phyloP scores from a whole-genome alignment of 2,113 vertebrate genomes.

The Geococcyx californianus region DNA sequence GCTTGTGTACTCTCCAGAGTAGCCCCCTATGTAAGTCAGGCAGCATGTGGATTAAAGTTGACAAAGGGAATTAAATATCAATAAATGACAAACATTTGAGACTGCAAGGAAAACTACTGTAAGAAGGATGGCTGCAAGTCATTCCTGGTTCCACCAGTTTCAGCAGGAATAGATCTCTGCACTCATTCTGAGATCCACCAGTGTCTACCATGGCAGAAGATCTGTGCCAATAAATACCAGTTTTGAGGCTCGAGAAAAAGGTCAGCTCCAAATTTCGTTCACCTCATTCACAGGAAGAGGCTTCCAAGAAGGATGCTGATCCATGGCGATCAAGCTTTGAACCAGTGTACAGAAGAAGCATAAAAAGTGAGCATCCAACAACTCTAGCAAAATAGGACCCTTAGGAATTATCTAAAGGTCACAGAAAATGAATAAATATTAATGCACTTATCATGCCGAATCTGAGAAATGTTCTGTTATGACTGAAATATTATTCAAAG shows the following conservation, averaged over 20 bases:
- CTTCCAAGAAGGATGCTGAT: background rate
- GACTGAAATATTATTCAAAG: constrained; percentile 80
- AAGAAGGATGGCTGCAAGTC: background rate
- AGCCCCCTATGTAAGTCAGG: background rate
- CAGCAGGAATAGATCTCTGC: background rate
- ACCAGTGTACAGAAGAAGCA: background rate
- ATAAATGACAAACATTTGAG: background rate
- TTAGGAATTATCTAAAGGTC: constrained; percentile 76
- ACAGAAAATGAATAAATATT: constrained; percentile 78
- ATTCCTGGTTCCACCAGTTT: background rate
- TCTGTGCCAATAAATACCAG: background rate
- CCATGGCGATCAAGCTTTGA: background rate
- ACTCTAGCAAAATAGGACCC: constrained; percentile 62
- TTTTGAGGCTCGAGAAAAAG: background rate
- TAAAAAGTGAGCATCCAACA: constrained; percentile 67
- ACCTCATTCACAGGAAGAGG: background rate
- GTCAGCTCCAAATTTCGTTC: background rate
- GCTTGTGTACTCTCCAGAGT: background rate
- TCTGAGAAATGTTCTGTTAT: constrained; percentile 74
- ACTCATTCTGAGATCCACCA: background rate
- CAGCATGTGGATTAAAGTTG: background rate
- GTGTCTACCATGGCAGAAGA: background rate
- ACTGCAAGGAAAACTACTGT: background rate
- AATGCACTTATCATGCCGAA: constrained; percentile 75
- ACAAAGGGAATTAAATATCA: background rate